Evolutionary conservation across 2,888 invertebrate genomes (phyloP).

Genomic region (Macrosiphum euphorbiae): DNA sequence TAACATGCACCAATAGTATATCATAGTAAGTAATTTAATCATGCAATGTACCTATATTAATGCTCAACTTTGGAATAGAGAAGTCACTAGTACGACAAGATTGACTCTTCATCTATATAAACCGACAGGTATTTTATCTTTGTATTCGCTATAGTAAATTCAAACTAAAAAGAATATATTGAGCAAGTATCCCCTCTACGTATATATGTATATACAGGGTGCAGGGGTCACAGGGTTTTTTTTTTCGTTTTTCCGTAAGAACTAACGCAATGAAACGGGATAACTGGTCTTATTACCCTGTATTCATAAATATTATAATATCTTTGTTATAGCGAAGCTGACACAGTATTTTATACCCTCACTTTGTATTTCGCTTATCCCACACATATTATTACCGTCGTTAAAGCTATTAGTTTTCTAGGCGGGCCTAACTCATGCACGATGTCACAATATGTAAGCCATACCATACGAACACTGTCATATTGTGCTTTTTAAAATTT

Average conservation of each 20-base stretch:
- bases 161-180: no score
- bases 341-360: not conserved
- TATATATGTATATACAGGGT: not conserved
- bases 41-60: no score
- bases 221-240: not conserved
- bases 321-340: not conserved
- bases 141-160: no score
- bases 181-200: no score
- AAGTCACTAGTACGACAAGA: no score
- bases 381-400: not conserved
- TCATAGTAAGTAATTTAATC: no score
- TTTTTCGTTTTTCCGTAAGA: not conserved
- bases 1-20: no score
- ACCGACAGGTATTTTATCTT: no score
- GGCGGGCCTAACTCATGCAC: not conserved
- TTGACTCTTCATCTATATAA: no score
- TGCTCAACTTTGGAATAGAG: no score
- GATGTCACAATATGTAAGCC: not conserved
- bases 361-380: not conserved
- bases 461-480: not conserved
- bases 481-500: not conserved
- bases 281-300: not conserved
- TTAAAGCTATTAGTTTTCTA: not conserved
- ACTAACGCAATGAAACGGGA: not conserved
- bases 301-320: conserved; percentile 1